Base-by-base conservation (phyloP, 2,797 vertebrate species). In the Argyrosomus regius region DNA sequence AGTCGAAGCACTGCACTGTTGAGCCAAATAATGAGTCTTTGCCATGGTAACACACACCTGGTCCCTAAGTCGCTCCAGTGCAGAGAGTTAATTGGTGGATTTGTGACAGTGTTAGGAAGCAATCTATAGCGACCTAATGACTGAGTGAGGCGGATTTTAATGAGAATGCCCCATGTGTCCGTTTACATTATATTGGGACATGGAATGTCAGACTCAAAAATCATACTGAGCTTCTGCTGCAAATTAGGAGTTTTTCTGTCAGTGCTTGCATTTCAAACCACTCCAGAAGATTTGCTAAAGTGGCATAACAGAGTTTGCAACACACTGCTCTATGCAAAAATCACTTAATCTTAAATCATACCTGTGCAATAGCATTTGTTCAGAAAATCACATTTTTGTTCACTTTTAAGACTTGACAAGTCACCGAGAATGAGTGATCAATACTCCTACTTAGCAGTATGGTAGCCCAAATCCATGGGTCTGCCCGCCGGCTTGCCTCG, bases 31-130 rank as follows among this genome's bases (percentile, higher is more conserved):
- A 87, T 88, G 82, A 87, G 76, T 53, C 60, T 86, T 89, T 77
- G 75, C 78, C 80, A 87, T 90, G 84, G 83, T 57, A 85, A 91
- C 83, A 8, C 54, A 75, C 75, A 87, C 75, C 62, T 83, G 48
- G 26, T 50, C 62, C 11, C n/a, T 5, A 66, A 74, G 64, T 45
- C 35, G 26, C 71, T 78, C 7, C 66, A 50, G 64, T 14, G 1
- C 6, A 0, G 17, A 80, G 66, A 79, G 72, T 79, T 81, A 84
- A 85, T 66, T 58, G 74, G 73, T 11, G 48, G 50, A 87, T 82
- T 59, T 85, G 53, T 63, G 65, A 75, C 59, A 9, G 59, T 58
- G 35, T 62, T 54, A 45, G 59, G 53, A 72, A 54, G 46, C 17
- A 39, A 56, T 84, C 66, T 74, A 74, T 71, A 41, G 57, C 3